These are phyloP conservation scores for Thymelicus sylvestris DNA, from an alignment of 2,888 invertebrate genomes.

Conservation along the genomic window DNA sequence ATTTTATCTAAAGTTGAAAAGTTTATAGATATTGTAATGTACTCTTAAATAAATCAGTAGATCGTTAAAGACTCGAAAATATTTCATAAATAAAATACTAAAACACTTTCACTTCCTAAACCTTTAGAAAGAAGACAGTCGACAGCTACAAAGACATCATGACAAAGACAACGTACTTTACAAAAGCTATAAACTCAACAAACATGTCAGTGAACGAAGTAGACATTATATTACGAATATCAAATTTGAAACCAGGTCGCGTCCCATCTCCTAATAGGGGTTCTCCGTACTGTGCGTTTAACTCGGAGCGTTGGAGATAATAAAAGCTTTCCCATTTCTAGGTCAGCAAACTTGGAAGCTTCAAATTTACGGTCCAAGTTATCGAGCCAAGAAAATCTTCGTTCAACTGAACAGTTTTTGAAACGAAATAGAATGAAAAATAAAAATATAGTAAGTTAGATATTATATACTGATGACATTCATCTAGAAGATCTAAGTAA, in stretches of 20 bases:
- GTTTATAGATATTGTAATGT: no score
- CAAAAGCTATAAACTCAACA: no score
- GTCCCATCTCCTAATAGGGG: slow-evolving; percentile 19
- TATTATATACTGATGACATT: no score
- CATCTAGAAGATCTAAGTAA: no score
- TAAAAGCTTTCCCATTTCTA: slow-evolving; percentile 31
- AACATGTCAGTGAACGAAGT: neutral
- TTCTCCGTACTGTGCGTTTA: slow-evolving; percentile 13
- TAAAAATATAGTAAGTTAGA: no score
- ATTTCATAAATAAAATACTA: no score
- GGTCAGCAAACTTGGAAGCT: slow-evolving; percentile 25
- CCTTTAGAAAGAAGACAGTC: neutral
- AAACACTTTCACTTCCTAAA: no score
- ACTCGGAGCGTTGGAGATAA: slow-evolving; percentile 13
- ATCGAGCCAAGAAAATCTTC: neutral
- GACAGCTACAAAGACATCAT: neutral
- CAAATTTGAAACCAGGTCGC: slow-evolving; percentile 26
- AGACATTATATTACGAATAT: slow-evolving; percentile 8
- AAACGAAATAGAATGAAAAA: no score
- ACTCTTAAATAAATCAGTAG: no score
- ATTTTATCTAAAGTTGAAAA: no score
- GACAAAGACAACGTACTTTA: neutral
- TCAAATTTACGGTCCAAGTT: slow-evolving; percentile 20
- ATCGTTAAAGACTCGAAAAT: no score
- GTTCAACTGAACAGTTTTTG: neutral